These are phyloP conservation scores for Manduca sexta DNA, from an alignment of 1,140 invertebrate species.

Conservation along the genomic window DNA sequence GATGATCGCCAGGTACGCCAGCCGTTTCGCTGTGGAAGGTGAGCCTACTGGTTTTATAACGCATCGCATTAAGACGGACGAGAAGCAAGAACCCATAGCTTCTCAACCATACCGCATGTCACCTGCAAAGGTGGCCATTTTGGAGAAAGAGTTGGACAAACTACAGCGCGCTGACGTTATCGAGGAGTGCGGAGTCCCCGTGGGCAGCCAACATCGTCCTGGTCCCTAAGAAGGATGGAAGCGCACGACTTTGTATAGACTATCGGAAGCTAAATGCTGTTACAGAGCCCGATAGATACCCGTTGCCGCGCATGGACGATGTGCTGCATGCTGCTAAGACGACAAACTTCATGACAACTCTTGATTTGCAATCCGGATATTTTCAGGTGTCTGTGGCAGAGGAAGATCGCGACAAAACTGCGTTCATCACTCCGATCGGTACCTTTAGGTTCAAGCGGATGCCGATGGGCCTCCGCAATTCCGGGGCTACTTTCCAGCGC, in stretches of 20 bases:
- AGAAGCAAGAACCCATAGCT: not conserved
- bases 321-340: slow-evolving; percentile 46
- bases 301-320: slow-evolving; percentile 71
- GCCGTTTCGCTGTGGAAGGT: too few species aligned
- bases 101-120: not conserved
- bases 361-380: slow-evolving; percentile 66
- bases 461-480: slow-evolving; percentile 51
- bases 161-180: slow-evolving; percentile 31
- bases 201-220: slow-evolving; percentile 70
- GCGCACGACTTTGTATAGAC: slow-evolving; percentile 39
- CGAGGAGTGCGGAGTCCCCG: slow-evolving; percentile 46
- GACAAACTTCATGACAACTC: slow-evolving; percentile 43
- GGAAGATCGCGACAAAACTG: slow-evolving; percentile 52
- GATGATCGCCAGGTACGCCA: too few species aligned
- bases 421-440: slow-evolving; percentile 52
- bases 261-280: slow-evolving; percentile 20
- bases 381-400: slow-evolving; percentile 47
- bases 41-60: too few species aligned
- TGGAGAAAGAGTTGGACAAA: not conserved
- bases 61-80: too few species aligned
- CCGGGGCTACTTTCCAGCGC: slow-evolving; percentile 60
- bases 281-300: slow-evolving; percentile 39
- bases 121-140: not conserved
- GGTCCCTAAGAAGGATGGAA: slow-evolving; percentile 57
- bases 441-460: slow-evolving; percentile 47